These are phyloP conservation scores for Mesoclemmys tuberculata DNA, from an alignment of 2,113 vertebrate species.

Conservation along the genomic window DNA sequence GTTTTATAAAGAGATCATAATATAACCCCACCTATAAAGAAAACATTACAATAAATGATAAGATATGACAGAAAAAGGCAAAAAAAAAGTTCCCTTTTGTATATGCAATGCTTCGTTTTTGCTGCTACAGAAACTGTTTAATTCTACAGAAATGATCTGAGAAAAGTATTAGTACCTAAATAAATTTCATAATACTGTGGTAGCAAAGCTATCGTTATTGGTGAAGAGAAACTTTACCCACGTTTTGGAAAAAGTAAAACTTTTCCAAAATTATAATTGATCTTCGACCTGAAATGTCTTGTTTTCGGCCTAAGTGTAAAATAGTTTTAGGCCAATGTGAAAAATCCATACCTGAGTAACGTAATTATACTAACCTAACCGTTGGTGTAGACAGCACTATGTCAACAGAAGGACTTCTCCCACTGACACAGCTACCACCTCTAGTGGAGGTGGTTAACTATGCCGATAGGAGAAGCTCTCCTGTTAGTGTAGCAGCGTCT, in stretches of 20 bases:
- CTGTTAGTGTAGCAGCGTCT: neutral
- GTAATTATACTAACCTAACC: neutral
- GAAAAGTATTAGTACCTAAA: conserved; percentile 52
- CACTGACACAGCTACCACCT: neutral
- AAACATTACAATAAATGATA: conserved; percentile 43
- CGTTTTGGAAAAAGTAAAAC: conserved; percentile 16
- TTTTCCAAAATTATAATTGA: conserved; percentile 27
- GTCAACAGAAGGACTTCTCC: neutral
- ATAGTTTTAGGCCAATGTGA: neutral
- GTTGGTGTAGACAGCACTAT: neutral
- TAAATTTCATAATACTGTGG: conserved; percentile 57
- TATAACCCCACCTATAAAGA: conserved; percentile 15
- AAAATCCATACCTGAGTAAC: neutral
- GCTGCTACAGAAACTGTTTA: conserved; percentile 52
- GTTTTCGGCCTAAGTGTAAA: neutral
- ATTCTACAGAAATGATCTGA: conserved; percentile 65
- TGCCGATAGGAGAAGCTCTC: neutral
- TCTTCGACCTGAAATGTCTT: neutral
- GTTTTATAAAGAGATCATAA: neutral
- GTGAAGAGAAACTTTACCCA: conserved; percentile 15
- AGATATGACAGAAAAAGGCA: conserved; percentile 28
- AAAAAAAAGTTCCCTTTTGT: conserved; percentile 7
- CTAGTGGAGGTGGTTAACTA: neutral
- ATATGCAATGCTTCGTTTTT: conserved; percentile 46
- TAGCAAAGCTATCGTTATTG: conserved; percentile 39